These are phyloP conservation scores for Eupithecia abbreviata DNA, from an alignment of 2,888 invertebrate species.

Conservation along the genomic window DNA sequence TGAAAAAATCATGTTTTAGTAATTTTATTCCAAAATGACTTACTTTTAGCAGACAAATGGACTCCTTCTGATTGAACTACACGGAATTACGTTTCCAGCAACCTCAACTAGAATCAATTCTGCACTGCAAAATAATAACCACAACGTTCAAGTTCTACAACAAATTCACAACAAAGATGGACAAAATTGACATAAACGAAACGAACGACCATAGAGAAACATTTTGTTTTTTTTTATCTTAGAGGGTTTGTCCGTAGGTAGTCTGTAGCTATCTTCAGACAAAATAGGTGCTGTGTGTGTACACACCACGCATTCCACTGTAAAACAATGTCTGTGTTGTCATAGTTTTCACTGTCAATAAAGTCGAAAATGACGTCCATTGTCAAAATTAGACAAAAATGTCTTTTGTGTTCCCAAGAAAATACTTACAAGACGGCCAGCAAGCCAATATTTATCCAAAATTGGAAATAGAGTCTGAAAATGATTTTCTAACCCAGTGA, in stretches of 20 bases:
- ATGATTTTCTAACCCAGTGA: not conserved
- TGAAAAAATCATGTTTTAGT: not conserved
- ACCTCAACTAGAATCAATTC: not conserved
- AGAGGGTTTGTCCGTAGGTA: too few relatives aligned
- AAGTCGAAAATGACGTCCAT: not conserved
- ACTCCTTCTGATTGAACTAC: not conserved
- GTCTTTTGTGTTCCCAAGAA: slow-evolving; percentile 7
- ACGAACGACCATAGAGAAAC: not conserved
- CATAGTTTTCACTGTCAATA: not conserved
- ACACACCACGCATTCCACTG: too few relatives aligned
- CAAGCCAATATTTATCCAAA: slow-evolving; percentile 5
- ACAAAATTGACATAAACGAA: not conserved
- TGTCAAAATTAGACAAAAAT: slow-evolving; percentile 17
- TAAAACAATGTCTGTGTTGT: not conserved
- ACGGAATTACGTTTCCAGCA: not conserved
- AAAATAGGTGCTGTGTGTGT: too few relatives aligned
- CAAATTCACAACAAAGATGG: not conserved
- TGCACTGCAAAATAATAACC: not conserved
- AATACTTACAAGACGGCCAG: not conserved
- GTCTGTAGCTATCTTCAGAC: not conserved
- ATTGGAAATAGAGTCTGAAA: slow-evolving; percentile 2
- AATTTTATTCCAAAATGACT: not conserved
- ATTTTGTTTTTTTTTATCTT: not conserved
- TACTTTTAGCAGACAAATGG: not conserved
- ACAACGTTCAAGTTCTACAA: not conserved